Percentiles rank a stretch among this genome's conserved stretches.
phyloP scores from a whole-genome alignment of 2,888 invertebrate genomes.

The Drosophila mimetica region DNA sequence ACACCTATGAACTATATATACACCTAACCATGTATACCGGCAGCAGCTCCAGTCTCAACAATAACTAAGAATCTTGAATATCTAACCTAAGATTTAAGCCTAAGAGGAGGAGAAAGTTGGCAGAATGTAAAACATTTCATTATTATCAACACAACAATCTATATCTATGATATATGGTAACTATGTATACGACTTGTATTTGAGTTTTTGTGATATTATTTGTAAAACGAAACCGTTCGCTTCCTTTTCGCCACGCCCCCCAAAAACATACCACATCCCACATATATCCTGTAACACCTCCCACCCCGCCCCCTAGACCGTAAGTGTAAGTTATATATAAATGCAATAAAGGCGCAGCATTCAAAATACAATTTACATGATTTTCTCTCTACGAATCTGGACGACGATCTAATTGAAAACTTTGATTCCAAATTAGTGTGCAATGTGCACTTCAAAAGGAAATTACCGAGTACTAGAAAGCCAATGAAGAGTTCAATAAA shows the following conservation, averaged over 20 bases:
- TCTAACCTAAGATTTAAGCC: slow-evolving; percentile 46
- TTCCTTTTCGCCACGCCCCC: slow-evolving; percentile 54
- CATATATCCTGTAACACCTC: slow-evolving; percentile 28
- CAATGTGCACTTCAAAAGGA: background rate
- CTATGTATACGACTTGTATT: slow-evolving; percentile 74
- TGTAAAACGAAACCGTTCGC: slow-evolving; percentile 63
- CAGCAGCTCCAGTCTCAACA: slow-evolving; percentile 40
- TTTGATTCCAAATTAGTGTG: slow-evolving; percentile 21
- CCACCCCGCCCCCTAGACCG: slow-evolving; percentile 11
- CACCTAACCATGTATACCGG: slow-evolving; percentile 34
- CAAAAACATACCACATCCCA: slow-evolving; percentile 19
- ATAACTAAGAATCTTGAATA: slow-evolving; percentile 28
- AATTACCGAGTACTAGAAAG: slow-evolving; percentile 13
- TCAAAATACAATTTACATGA: slow-evolving; percentile 24
- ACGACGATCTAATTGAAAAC: slow-evolving; percentile 21
- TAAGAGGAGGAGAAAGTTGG: slow-evolving; percentile 26
- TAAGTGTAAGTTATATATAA: slow-evolving; percentile 37
- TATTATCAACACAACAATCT: slow-evolving; percentile 19
- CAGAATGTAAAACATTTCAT: slow-evolving; percentile 52
- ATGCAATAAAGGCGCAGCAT: slow-evolving; percentile 45
- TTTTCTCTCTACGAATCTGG: slow-evolving; percentile 19
- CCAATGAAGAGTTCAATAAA: slow-evolving; percentile 47
- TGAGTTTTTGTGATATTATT: slow-evolving; percentile 79
- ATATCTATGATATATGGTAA: slow-evolving; percentile 30
- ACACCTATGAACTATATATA: slow-evolving; percentile 32